These are phyloP conservation scores for Cephus rjabovi DNA, from an alignment of 2,888 invertebrate species.

Conservation along the genomic window DNA sequence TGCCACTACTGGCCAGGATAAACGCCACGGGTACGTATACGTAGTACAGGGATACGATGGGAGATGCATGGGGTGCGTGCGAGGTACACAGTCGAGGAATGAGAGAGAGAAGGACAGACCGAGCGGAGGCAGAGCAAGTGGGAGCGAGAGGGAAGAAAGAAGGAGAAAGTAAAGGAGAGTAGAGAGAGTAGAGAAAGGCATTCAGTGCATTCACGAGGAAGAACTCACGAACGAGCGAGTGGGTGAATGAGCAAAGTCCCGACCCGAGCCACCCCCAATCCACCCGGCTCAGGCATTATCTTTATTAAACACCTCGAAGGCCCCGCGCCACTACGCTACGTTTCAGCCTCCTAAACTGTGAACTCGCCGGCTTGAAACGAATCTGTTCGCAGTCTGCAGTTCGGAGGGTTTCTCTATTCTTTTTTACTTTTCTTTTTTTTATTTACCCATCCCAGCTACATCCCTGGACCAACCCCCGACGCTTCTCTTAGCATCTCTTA, in stretches of 20 bases:
- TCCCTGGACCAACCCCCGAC: neutral
- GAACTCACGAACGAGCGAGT: constrained; percentile 57
- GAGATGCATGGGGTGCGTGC: neutral
- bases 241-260: constrained; percentile 59
- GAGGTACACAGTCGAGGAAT: neutral
- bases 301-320: constrained; percentile 64
- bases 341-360: constrained; percentile 22
- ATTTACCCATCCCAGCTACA: neutral
- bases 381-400: neutral
- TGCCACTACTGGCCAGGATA: neutral
- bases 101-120: constrained; percentile 13
- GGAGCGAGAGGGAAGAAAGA: constrained; percentile 14
- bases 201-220: constrained; percentile 62
- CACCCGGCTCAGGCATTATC: constrained; percentile 58
- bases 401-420: neutral
- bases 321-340: constrained; percentile 37
- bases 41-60: neutral
- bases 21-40: neutral
- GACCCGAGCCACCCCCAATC: constrained; percentile 40
- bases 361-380: constrained; percentile 23
- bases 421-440: neutral
- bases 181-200: constrained; percentile 43
- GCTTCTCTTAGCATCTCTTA: neutral
- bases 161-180: constrained; percentile 10
- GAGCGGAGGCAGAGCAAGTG: constrained; percentile 32